These are phyloP conservation scores for Caenorhabditis tropicalis DNA, from an alignment of 1,140 invertebrate species.

Conservation along the genomic window DNA sequence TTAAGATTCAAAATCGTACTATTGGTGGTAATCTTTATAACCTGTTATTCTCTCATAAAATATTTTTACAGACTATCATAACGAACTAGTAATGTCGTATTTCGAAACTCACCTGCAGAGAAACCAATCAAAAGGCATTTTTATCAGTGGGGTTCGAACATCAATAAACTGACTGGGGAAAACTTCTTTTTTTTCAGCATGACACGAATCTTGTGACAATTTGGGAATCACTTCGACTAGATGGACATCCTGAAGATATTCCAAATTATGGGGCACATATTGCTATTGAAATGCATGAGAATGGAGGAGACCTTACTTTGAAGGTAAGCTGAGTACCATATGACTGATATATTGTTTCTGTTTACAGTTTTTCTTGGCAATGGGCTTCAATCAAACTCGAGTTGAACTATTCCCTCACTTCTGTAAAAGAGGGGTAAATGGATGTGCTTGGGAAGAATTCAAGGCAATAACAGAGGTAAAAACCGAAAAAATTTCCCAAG, in stretches of 20 bases:
- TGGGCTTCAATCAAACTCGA: constrained; percentile 1
- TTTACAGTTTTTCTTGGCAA: constrained; percentile 18
- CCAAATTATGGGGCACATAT: constrained; percentile 24
- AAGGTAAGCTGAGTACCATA: neutral
- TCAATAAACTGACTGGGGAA: neutral
- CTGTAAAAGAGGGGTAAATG: neutral
- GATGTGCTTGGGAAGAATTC: neutral
- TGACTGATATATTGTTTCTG: neutral
- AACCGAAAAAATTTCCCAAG: too few species aligned
- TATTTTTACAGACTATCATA: constrained; percentile 14
- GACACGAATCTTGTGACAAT: constrained; percentile 22
- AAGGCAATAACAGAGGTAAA: neutral
- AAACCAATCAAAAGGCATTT: neutral
- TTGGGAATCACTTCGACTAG: constrained; percentile 6
- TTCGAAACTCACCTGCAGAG: neutral
- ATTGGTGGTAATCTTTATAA: neutral
- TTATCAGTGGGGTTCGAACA: neutral
- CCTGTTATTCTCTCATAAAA: neutral
- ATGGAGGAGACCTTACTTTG: neutral
- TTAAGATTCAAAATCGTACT: neutral
- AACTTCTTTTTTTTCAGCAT: neutral
- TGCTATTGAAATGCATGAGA: constrained; percentile 30
- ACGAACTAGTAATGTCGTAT: constrained; percentile 9
- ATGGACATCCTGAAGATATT: constrained; percentile 18
- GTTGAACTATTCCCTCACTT: constrained; percentile 7